A percentile compares a stretch with the other conserved stretches of the same genome.
Evolutionary conservation across 2,113 vertebrate species (phyloP).

Genomic region (Podarcis muralis): DNA sequence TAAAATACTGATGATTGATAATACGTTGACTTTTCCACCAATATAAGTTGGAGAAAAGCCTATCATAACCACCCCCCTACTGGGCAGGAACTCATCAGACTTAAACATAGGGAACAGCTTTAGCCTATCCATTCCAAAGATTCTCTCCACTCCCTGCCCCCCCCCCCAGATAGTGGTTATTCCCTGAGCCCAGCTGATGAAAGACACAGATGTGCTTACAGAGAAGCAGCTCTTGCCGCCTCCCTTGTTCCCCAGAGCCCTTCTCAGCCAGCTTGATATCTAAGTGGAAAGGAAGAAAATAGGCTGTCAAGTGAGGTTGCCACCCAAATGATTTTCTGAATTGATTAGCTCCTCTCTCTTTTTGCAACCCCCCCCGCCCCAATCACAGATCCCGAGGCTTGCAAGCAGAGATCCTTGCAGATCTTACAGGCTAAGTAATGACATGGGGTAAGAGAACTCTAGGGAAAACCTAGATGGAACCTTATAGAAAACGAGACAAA

Average conservation of each 20-base stretch:
- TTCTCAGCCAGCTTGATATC: slow-evolving; percentile 73
- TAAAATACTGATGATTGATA: neutral
- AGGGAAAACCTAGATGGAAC: slow-evolving; percentile 62
- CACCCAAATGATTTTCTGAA: slow-evolving; percentile 74
- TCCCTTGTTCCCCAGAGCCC: slow-evolving; percentile 63
- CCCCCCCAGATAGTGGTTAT: slow-evolving; percentile 46
- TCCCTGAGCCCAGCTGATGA: slow-evolving; percentile 71
- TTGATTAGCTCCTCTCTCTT: slow-evolving; percentile 67
- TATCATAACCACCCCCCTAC: slow-evolving; percentile 6
- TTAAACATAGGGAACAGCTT: neutral
- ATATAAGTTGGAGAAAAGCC: neutral
- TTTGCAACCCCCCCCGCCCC: neutral
- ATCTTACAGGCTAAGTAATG: slow-evolving; percentile 54
- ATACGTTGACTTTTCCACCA: neutral
- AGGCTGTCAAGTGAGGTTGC: slow-evolving; percentile 72
- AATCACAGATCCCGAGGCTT: slow-evolving; percentile 44
- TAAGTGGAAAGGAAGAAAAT: slow-evolving; percentile 75
- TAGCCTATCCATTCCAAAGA: slow-evolving; percentile 47
- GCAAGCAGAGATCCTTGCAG: slow-evolving; percentile 57
- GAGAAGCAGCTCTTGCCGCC: slow-evolving; percentile 62
- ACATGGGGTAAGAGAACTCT: slow-evolving; percentile 50
- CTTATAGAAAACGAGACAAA: slow-evolving; percentile 59
- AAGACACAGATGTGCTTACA: slow-evolving; percentile 72
- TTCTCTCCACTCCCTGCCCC: slow-evolving; percentile 26
- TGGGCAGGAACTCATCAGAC: slow-evolving; percentile 44